Evolutionary conservation across 1,140 invertebrate genomes (phyloP), one percentile per base, ranked within the genome.

Genomic region (Archivesica marissinica): DNA sequence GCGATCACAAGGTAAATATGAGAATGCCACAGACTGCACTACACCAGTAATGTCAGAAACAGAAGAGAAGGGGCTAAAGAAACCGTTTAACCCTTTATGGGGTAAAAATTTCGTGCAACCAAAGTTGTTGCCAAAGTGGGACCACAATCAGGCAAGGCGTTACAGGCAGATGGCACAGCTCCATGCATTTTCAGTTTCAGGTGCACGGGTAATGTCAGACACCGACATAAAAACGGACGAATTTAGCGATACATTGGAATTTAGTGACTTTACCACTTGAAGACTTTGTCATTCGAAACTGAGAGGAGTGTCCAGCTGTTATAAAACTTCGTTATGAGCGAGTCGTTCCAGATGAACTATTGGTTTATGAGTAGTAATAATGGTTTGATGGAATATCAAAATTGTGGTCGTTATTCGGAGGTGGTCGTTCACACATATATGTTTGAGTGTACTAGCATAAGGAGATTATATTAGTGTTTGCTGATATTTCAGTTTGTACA

Each of bases 21-120:
- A 44, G 25, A 44, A 17, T 4, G 2, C 20, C 3, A 15, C 33
- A 30, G 23, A 50, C 41, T 33, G 6, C 3, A 50, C 15, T 47
- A 28, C 9, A 4, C 6, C 15, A 23, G 38, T 2, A 28, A 13
- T 30, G 44, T 11, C 23, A 11, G 59, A 35, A 2, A 1, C 20
- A 13, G 59, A 64, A 64, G 68, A 47, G 2, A 47, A 70, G 15
- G 66, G 66, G 0, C 9, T 70, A 15, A 47, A 72, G 68, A 72
- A 72, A 33, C 68, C 41, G 25, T 47, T 47, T 20, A 47, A 72
- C 20, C 41, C 68, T 17, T 72, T 72, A 44, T 72, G 68, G 41
- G 41, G 41, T 1, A 72, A 47, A 25, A 33, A 47, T 20, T 72
- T 33, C 6, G 1, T 41, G 13, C 41, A 47, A 23, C 39, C 41